Evolutionary conservation across 2,888 invertebrate genomes (phyloP).

Genomic region (Acanthosepion lycidas): DNA sequence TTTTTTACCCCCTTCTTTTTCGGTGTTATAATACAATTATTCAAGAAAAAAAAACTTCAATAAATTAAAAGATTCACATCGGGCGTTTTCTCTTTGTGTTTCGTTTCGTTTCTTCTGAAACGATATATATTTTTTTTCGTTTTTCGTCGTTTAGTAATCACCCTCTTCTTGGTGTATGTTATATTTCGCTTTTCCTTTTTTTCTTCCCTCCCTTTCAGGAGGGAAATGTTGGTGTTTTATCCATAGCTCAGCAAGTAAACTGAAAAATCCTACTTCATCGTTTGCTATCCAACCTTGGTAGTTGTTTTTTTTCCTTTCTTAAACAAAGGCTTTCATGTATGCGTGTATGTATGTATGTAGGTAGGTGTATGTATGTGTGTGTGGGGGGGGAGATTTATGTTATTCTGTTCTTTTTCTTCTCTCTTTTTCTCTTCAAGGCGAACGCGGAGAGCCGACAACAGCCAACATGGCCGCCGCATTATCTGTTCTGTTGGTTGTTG

Average conservation of each 20-base stretch:
- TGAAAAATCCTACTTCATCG: slow-evolving; percentile 45
- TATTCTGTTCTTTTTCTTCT: not conserved
- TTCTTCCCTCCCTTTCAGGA: not conserved
- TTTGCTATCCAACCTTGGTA: slow-evolving; percentile 23
- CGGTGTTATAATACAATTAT: not conserved
- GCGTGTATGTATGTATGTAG: not conserved
- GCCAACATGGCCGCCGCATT: slow-evolving; percentile 42
- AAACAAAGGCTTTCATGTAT: not conserved
- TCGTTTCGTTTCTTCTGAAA: slow-evolving; percentile 2
- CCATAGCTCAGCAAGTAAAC: slow-evolving; percentile 44
- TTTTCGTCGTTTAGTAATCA: not conserved
- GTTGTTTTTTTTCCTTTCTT: not conserved
- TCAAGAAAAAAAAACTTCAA: not conserved
- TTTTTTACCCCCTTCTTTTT: no score
- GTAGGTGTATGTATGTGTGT: slow-evolving; percentile 34
- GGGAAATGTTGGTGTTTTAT: slow-evolving; percentile 43
- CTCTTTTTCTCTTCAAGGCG: slow-evolving; percentile 38
- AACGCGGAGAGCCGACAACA: slow-evolving; percentile 41
- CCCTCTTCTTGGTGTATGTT: no score
- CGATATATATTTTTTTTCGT: not conserved
- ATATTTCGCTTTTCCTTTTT: not conserved
- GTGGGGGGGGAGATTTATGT: not conserved
- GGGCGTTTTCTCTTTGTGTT: not conserved
- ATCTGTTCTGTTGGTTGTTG: slow-evolving; percentile 35
- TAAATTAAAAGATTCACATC: not conserved